These are phyloP conservation scores for Leucania comma DNA, from an alignment of 2,888 invertebrate species.

Conservation along the genomic window DNA sequence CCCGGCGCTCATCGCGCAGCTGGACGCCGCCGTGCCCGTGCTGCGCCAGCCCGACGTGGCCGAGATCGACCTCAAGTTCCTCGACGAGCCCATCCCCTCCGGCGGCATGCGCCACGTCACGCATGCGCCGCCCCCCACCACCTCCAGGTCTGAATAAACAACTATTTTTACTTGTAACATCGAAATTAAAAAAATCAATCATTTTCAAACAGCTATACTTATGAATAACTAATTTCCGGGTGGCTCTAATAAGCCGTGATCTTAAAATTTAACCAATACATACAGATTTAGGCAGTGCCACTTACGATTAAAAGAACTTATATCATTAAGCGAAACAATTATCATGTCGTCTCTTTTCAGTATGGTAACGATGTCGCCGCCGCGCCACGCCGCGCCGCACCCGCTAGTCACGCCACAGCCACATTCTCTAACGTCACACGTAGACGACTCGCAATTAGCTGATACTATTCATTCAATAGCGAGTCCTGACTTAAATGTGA, in stretches of 20 bases:
- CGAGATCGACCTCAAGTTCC: slow-evolving; percentile 87
- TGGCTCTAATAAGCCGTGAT: too few species aligned
- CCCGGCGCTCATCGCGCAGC: slow-evolving; percentile 92
- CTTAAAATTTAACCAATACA: too few species aligned
- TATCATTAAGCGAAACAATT: neutral
- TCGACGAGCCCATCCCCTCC: slow-evolving; percentile 86
- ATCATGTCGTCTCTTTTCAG: slow-evolving; percentile 67
- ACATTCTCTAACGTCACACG: slow-evolving; percentile 63
- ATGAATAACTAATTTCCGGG: too few species aligned
- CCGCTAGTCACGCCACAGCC: slow-evolving; percentile 64
- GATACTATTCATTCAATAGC: slow-evolving; percentile 88
- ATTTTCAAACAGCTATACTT: too few species aligned
- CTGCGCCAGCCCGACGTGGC: slow-evolving; percentile 77
- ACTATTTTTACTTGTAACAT: too few species aligned
- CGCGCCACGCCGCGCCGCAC: slow-evolving; percentile 82
- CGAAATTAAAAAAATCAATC: too few species aligned
- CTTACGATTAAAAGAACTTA: too few species aligned
- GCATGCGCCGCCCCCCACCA: slow-evolving; percentile 62
- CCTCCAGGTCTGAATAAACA: slow-evolving; percentile 62
- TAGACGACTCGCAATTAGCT: slow-evolving; percentile 85
- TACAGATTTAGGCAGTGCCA: too few species aligned
- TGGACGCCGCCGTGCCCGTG: slow-evolving; percentile 91
- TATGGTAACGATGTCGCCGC: slow-evolving; percentile 89
- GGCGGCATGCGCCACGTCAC: slow-evolving; percentile 77
- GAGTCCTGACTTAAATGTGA: slow-evolving; percentile 86